Evolutionary conservation across 1,140 invertebrate genomes (phyloP).

Genomic region (Eciton burchellii): DNA sequence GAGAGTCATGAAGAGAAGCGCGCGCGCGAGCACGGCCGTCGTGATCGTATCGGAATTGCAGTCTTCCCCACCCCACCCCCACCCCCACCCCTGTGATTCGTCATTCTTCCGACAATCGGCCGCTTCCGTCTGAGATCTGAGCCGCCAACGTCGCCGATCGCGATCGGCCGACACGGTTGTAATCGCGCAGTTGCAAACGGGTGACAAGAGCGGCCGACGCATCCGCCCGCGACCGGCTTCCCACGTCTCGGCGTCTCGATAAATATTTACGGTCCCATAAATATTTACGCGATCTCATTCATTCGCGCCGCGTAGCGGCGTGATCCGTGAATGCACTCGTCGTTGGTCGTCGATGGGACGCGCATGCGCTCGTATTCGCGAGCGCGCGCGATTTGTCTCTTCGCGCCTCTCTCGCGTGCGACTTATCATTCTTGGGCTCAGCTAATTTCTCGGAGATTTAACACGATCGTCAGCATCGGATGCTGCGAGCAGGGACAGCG

Average conservation of each 20-base stretch:
- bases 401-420: neutral
- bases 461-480: neutral
- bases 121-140: slow-evolving; percentile 27
- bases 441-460: no score
- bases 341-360: slow-evolving; percentile 68
- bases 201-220: slow-evolving; percentile 75
- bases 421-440: no score
- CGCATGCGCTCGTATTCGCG: no score
- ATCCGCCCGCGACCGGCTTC: slow-evolving; percentile 65
- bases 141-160: neutral
- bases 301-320: slow-evolving; percentile 73
- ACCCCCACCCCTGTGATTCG: slow-evolving; percentile 28
- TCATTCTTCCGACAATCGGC: slow-evolving; percentile 35
- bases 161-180: slow-evolving; percentile 67
- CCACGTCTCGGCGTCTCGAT: slow-evolving; percentile 66
- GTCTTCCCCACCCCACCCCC: no score
- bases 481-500: neutral
- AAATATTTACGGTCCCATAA: no score
- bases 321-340: slow-evolving; percentile 64
- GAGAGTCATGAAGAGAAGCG: neutral
- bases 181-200: slow-evolving; percentile 79
- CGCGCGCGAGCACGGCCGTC: slow-evolving; percentile 1
- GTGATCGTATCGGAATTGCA: slow-evolving; percentile 34
- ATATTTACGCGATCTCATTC: slow-evolving; percentile 80
- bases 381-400: no score